These are phyloP conservation scores for Spodoptera frugiperda DNA, from an alignment of 1,140 invertebrate species.

Conservation along the genomic window DNA sequence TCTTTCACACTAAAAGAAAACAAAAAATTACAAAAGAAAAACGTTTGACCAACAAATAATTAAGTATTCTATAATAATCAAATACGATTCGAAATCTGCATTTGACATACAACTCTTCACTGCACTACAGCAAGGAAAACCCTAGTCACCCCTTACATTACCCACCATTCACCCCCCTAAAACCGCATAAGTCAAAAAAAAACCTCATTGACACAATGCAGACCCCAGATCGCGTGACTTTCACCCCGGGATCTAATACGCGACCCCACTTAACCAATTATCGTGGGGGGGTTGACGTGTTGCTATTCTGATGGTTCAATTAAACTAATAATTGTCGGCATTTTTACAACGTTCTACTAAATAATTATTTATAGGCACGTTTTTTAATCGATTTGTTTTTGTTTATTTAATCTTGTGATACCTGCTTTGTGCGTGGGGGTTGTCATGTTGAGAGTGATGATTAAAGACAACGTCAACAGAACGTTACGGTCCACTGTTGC, in stretches of 20 bases:
- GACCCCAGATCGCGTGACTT: conserved; percentile 48
- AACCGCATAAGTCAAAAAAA: conserved; percentile 6
- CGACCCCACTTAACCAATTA: conserved; percentile 56
- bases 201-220: conserved; percentile 29
- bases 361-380: conserved; percentile 8
- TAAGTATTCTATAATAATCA: too few species aligned
- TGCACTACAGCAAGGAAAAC: too few species aligned
- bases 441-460: too few species aligned
- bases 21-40: too few species aligned
- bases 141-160: too few species aligned
- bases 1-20: too few species aligned
- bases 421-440: background rate
- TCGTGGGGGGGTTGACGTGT: conserved; percentile 47
- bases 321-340: conserved; percentile 50
- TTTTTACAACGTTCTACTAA: conserved; percentile 41
- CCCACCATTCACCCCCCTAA: background rate
- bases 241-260: conserved; percentile 52
- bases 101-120: too few species aligned
- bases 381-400: background rate
- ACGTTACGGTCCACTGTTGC: too few species aligned
- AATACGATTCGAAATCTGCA: too few species aligned
- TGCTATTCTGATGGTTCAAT: conserved; percentile 51
- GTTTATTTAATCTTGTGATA: background rate
- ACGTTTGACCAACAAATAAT: too few species aligned
- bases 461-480: too few species aligned